Percentiles rank a stretch among this genome's conserved stretches.
Conservation (phyloP, 2,888 invertebrate species). For the Xylota sylvarum region DNA sequence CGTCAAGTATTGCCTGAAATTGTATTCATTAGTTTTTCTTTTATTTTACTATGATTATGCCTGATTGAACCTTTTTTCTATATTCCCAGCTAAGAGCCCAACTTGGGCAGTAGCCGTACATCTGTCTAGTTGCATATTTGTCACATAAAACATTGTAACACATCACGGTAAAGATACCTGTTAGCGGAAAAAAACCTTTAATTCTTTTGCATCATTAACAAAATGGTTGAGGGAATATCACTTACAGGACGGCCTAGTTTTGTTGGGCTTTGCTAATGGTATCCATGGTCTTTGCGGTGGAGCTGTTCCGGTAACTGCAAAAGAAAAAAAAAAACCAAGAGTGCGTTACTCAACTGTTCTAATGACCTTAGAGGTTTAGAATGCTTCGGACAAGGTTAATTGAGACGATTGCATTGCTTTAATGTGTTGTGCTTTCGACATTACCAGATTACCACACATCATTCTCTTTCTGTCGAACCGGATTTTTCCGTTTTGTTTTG, state of each 20-base stretch:
- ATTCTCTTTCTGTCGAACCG: slow-evolving; percentile 55
- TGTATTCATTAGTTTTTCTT: not conserved
- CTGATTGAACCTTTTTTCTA: slow-evolving; percentile 91
- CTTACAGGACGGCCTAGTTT: slow-evolving; percentile 96
- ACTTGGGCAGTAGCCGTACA: slow-evolving; percentile 99
- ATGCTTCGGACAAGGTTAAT: slow-evolving; percentile 71
- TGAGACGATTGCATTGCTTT: slow-evolving; percentile 66
- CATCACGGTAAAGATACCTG: slow-evolving; percentile 99
- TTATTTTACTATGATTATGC: not conserved
- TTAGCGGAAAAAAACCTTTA: slow-evolving; percentile 14
- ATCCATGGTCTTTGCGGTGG: slow-evolving; percentile 98
- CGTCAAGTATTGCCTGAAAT: slow-evolving; percentile 92
- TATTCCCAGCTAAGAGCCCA: slow-evolving; percentile 99
- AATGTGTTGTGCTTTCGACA: slow-evolving; percentile 55
- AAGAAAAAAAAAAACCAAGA: slow-evolving; percentile 80
- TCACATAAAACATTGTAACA: slow-evolving; percentile 99
- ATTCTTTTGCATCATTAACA: slow-evolving; percentile 44
- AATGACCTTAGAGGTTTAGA: slow-evolving; percentile 72
- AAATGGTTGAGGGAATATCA: slow-evolving; percentile 80
- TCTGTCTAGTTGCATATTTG: slow-evolving; percentile 99
- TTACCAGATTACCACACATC: slow-evolving; percentile 57
- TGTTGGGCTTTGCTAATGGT: slow-evolving; percentile 94
- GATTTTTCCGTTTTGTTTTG: slow-evolving; percentile 17
- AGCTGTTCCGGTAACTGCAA: slow-evolving; percentile 94
- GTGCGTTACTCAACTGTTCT: slow-evolving; percentile 74